A percentile compares a stretch with the other conserved stretches of the same genome.
phyloP scores from a whole-genome alignment of 2,797 vertebrate species.

The Pangasius mekongensis region DNA sequence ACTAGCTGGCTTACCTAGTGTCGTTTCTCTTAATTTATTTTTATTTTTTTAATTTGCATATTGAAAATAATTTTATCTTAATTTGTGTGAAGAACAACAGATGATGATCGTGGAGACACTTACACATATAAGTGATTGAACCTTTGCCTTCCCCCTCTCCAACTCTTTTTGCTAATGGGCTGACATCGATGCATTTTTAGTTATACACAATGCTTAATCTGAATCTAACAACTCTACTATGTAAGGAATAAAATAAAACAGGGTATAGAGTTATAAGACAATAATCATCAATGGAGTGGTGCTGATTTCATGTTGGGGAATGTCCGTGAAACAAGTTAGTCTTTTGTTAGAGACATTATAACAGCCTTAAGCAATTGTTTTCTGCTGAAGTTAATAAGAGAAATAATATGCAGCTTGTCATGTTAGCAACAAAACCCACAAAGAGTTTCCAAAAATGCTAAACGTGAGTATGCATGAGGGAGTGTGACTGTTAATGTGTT shows the following conservation, averaged over 20 bases:
- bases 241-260: background rate
- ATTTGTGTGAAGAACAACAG: background rate
- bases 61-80: background rate
- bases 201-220: background rate
- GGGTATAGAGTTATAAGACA: background rate
- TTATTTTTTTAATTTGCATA: background rate
- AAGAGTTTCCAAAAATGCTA: background rate
- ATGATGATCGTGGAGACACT: background rate
- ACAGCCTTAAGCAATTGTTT: background rate
- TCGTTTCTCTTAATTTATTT: background rate
- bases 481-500: background rate
- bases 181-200: background rate
- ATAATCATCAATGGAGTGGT: background rate
- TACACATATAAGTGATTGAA: background rate
- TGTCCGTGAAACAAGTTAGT: background rate
- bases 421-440: background rate
- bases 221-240: background rate
- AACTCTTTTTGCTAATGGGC: background rate
- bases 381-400: background rate
- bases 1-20: background rate
- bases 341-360: background rate
- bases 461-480: background rate
- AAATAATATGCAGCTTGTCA: background rate
- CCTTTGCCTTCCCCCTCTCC: background rate
- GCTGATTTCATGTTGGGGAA: background rate